Conservation (phyloP, 2,113 vertebrate genomes). For the Falcunculus frontatus region DNA sequence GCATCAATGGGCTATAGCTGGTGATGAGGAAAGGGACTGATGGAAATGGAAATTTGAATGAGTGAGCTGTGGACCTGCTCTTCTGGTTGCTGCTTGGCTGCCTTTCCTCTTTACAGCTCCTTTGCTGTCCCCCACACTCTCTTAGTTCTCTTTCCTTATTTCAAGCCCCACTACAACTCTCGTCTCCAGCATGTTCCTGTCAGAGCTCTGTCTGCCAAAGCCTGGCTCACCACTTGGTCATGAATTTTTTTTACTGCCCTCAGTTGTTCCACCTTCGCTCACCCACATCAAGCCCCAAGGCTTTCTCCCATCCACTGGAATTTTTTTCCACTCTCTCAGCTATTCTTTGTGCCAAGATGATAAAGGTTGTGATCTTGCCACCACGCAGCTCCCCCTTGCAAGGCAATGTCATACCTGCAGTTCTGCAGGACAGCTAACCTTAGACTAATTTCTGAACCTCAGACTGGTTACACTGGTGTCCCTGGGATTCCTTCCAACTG, state of each 20-base stretch:
- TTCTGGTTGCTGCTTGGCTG: background rate
- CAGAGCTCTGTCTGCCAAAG: background rate
- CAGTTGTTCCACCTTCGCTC: background rate
- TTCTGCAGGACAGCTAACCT: background rate
- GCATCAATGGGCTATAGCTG: background rate
- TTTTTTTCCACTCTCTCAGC: background rate
- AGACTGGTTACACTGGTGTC: background rate
- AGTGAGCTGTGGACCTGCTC: background rate
- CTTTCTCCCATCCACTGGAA: background rate
- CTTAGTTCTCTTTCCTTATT: background rate
- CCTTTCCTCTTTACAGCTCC: background rate
- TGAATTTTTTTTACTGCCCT: background rate
- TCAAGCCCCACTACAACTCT: background rate
- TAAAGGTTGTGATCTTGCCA: background rate
- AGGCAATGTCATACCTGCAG: background rate
- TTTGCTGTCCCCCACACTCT: background rate
- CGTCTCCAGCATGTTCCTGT: background rate
- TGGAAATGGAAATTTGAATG: background rate
- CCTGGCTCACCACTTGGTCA: background rate
- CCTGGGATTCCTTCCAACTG: background rate
- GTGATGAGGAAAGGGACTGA: background rate
- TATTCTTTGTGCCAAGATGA: background rate
- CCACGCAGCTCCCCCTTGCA: rapidly evolving
- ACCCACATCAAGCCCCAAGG: background rate
- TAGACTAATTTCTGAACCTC: background rate